A percentile compares a stretch with the other conserved stretches of the same genome.
Conservation (phyloP, 2,888 invertebrate species). For the Drosophila prostipennis region DNA sequence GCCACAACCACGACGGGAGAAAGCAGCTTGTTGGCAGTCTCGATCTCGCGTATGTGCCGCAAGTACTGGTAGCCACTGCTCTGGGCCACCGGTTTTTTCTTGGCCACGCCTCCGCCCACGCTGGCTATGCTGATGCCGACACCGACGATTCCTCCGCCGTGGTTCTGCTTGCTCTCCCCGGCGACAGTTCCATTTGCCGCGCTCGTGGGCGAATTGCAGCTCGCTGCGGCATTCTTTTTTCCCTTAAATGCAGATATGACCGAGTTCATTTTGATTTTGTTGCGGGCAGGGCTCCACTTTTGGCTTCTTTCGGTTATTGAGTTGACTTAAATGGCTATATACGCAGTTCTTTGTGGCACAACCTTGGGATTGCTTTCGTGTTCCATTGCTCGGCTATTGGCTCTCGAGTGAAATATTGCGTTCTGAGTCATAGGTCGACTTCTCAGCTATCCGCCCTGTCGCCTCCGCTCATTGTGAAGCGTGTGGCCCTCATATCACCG, state of each 20-base stretch:
- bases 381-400: slow-evolving; percentile 44
- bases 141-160: slow-evolving; percentile 12
- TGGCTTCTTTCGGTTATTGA: slow-evolving; percentile 3
- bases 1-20: slow-evolving; percentile 77
- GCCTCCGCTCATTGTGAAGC: slow-evolving; percentile 4
- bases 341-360: slow-evolving; percentile 22
- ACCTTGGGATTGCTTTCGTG: slow-evolving; percentile 32
- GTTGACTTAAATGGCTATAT: slow-evolving; percentile 8
- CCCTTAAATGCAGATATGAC: slow-evolving; percentile 84
- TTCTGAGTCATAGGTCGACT: slow-evolving; percentile 22
- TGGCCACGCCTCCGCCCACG: slow-evolving; percentile 49
- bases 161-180: slow-evolving; percentile 35
- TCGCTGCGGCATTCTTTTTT: slow-evolving; percentile 73
- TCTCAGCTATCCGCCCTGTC: slow-evolving; percentile 4
- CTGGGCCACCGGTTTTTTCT: slow-evolving; percentile 76
- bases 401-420: neutral
- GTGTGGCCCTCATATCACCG: slow-evolving; percentile 17
- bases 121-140: slow-evolving; percentile 53
- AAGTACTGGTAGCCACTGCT: slow-evolving; percentile 84
- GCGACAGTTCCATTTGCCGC: slow-evolving; percentile 36
- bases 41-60: slow-evolving; percentile 84
- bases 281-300: neutral
- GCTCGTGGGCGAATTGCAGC: slow-evolving; percentile 42
- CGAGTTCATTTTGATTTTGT: slow-evolving; percentile 82
- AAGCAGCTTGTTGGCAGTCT: slow-evolving; percentile 83